Evolutionary conservation across 2,113 vertebrate genomes (phyloP).

Genomic region (Cheilinus undulatus): DNA sequence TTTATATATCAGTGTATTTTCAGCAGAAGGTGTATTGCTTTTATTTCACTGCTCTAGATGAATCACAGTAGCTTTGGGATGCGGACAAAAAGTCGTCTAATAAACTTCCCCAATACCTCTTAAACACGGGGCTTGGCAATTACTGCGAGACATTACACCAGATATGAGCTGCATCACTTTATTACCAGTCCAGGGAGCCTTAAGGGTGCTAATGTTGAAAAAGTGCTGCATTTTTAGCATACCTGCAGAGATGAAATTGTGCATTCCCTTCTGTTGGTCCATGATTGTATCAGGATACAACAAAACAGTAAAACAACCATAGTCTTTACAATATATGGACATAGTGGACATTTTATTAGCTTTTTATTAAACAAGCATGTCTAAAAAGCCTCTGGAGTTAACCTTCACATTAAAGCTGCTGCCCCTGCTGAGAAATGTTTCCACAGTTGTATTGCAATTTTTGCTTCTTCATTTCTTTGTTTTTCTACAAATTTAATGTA

Average conservation of each 20-base stretch:
- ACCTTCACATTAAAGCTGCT: neutral
- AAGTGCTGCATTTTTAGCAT: conserved; percentile 29
- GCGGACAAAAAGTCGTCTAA: neutral
- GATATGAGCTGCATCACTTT: neutral
- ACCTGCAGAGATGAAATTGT: conserved; percentile 23
- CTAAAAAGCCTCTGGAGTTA: neutral
- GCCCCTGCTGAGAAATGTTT: neutral
- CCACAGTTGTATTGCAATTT: neutral
- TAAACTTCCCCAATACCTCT: neutral
- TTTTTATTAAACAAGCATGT: neutral
- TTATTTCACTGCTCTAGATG: neutral
- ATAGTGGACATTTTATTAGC: neutral
- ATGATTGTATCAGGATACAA: neutral
- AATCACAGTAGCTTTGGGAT: neutral
- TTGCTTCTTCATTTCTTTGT: neutral
- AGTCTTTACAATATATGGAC: neutral
- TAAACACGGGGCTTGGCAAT: neutral
- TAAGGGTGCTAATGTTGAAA: neutral
- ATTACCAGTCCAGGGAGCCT: neutral
- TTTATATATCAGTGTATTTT: too few species aligned
- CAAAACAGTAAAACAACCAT: neutral
- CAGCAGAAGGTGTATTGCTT: neutral
- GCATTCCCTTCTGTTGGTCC: neutral
- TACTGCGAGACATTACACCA: neutral
- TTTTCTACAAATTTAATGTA: neutral